Evolutionary conservation across 2,797 vertebrate species (phyloP), one percentile per base, ranked within the genome.

Genomic region (Clarias pachynema): DNA sequence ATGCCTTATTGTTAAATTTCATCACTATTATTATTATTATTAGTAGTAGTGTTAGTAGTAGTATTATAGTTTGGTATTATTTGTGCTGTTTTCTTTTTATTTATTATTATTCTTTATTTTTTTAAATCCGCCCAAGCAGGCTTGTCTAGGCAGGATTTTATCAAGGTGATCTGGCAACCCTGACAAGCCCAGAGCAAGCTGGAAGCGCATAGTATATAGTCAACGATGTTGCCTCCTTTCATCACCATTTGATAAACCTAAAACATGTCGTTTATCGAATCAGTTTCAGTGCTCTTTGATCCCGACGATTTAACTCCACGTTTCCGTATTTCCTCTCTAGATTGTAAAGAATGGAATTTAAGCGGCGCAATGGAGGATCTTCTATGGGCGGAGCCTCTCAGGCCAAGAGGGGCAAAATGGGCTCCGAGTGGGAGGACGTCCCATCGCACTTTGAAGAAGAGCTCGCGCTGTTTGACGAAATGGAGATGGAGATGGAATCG

Each of bases 401-500:
- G 87, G 86, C 94, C 6, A 98, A 97, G 86, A 94, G 91, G 65
- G 88, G 93, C 5, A 95, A 95, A 72, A 20, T 80, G 0, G 84
- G 65, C 0, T 81, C 81, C 0, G 95, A 96, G 15, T 96, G 96
- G 96, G 96, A 97, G 2, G 96, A 97, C 24, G 94, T 94, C n/a
- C 96, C 96, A 0, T 97, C 96, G 0, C 93, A 94, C 31, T 97
- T 97, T 81, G 97, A 98, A 87, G 97, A 97, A 89, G 96, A 97
- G 83, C 90, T 97, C 78, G 95, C 94, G 0, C 93, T 96, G 91
- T 93, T 98, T 87, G 96, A 98, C 1, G 97, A 97, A 29, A 90
- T 93, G 0, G 97, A 97, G 7, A 93, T 94, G 90, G 94, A 96
- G 68, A 81, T 90, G 66, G 97, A 98, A 79, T 94, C 94, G 22